Conservation (phyloP, 2,113 vertebrate genomes). For the Eurypyga helias region DNA sequence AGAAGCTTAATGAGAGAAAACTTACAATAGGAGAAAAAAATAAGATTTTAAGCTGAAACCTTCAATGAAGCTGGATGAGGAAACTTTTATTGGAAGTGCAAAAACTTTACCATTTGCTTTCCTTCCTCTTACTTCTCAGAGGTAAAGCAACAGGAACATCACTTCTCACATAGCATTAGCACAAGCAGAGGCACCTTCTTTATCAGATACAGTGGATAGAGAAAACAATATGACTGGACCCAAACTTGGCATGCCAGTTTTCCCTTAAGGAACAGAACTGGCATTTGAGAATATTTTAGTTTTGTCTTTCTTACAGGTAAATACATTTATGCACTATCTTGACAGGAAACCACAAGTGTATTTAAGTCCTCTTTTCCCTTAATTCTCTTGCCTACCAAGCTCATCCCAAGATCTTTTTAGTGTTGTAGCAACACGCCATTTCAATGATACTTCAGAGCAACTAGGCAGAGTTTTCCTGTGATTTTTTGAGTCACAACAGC, state of each 20-base stretch:
- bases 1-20: not conserved
- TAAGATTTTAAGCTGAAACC: not conserved
- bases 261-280: not conserved
- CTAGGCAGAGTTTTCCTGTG: not conserved
- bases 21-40: not conserved
- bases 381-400: not conserved
- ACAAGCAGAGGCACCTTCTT: not conserved
- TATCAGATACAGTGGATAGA: not conserved
- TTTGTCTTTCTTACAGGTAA: not conserved
- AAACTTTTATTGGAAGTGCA: not conserved
- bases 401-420: not conserved
- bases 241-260: not conserved
- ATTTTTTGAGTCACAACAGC: not conserved
- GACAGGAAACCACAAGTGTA: not conserved
- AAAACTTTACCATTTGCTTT: not conserved
- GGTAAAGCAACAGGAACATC: not conserved
- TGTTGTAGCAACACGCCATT: not conserved
- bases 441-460: not conserved
- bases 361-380: not conserved
- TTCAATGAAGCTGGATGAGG: not conserved
- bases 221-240: not conserved
- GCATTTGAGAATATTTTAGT: not conserved
- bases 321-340: not conserved
- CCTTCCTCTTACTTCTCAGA: not conserved
- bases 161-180: not conserved